phyloP scores from a whole-genome alignment of 2,888 invertebrate genomes.

The Apamea crenata region DNA sequence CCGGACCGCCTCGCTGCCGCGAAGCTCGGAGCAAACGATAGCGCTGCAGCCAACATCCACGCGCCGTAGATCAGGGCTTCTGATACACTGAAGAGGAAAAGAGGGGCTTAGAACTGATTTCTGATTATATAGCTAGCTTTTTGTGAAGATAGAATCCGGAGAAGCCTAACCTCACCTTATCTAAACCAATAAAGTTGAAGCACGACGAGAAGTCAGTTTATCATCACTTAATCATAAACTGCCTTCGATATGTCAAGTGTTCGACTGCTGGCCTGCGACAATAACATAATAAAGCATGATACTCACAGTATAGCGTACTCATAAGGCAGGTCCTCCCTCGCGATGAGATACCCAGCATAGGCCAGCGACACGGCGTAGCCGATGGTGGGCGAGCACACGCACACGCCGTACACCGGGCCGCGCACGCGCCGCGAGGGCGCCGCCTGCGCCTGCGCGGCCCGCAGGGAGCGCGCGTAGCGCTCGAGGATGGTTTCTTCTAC shows the following conservation, averaged over 20 bases:
- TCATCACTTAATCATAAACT: no score
- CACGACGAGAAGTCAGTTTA: no score
- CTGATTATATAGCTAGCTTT: neutral
- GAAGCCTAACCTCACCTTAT: no score
- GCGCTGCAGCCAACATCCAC: conserved; percentile 94
- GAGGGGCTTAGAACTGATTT: neutral
- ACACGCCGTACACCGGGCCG: conserved; percentile 92
- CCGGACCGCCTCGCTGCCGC: conserved; percentile 93
- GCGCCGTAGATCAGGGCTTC: conserved; percentile 94
- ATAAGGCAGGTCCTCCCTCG: conserved; percentile 91
- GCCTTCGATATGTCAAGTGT: no score
- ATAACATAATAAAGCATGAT: no score
- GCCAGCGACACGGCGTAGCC: conserved; percentile 93
- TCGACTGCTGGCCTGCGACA: no score
- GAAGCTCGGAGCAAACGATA: conserved; percentile 94
- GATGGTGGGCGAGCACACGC: conserved; percentile 92
- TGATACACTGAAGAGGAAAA: conserved; percentile 89
- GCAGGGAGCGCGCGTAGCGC: conserved; percentile 87
- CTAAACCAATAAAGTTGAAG: no score
- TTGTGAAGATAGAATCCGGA: neutral
- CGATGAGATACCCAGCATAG: conserved; percentile 93
- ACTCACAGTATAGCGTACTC: conserved; percentile 93
- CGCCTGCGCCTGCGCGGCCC: conserved; percentile 79
- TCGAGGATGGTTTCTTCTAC: conserved; percentile 89
- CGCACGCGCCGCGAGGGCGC: conserved; percentile 89